Base-by-base conservation (phyloP, 1,140 invertebrate species). In the Drosophila dunni region DNA sequence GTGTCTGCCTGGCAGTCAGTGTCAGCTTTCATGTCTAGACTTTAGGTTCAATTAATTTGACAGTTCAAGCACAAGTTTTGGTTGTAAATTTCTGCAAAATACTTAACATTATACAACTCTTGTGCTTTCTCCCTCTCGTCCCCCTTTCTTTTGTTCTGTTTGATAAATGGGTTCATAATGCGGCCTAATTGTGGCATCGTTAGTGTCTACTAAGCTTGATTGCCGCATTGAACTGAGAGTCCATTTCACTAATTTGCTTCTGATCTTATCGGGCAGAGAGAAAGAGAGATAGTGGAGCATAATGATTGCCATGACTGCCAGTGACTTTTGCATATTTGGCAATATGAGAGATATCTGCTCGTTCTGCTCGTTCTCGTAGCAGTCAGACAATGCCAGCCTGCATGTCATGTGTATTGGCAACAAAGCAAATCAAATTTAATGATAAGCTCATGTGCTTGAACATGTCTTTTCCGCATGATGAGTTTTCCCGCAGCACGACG, bases 371-470 rank as follows among this genome's bases (percentile, higher is more conserved):
- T n/a, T n/a, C n/a, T n/a, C n/a, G 20, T 40, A 15, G 13, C 24
- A 66, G 51, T 56, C 34, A 42, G 57, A 60, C 46, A 66, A 38
- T 53, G 61, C 9, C 15, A n/a, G 7, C 1, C 29, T 33, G 33
- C 44, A 13, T 48, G 67, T 75, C 51, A 44, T 34, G 40, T 60
- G 54, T 71, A 60, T 75, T 61, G 73, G 48, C 73, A 82, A 82
- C 74, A 79, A 79, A 83, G 84, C 83, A 89, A 86, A 86, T 86
- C 83, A 88, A 89, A 88, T 89, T 78, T 88, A 88, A 88, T 89
- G 84, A 88, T 88, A 83, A 84, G 82, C 84, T 84, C 78, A 64
- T 75, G 72, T 80, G 60, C 66, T 72, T 67, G 77, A 81, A 72
- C 79, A 89, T 88, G 83, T 89, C 79, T 78, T 78, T 88, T 83